phyloP scores from a whole-genome alignment of 2,888 invertebrate species.

The Cistogaster globosa region DNA sequence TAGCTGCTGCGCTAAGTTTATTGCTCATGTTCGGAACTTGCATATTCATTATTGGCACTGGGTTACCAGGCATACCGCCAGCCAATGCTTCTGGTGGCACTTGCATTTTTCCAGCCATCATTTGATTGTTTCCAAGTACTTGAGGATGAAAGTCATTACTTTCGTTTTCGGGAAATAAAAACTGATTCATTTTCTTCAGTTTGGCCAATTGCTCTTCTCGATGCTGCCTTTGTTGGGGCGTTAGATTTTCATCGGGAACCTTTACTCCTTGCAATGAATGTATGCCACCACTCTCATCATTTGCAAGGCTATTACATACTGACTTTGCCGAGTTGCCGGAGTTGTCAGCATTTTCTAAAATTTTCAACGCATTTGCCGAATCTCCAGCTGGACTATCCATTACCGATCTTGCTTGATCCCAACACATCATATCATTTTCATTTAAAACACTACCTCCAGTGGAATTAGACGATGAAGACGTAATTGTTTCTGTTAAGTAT shows the following conservation, averaged over 20 bases:
- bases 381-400: slow-evolving; percentile 73
- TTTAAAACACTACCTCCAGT: slow-evolving; percentile 58
- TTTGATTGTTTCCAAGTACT: slow-evolving; percentile 58
- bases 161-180: slow-evolving; percentile 92
- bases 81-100: slow-evolving; percentile 42
- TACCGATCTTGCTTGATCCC: slow-evolving; percentile 83
- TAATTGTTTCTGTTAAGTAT: slow-evolving; percentile 46
- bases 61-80: slow-evolving; percentile 48
- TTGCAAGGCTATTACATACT: slow-evolving; percentile 68
- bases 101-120: slow-evolving; percentile 69
- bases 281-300: slow-evolving; percentile 78
- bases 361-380: slow-evolving; percentile 68
- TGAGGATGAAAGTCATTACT: slow-evolving; percentile 68
- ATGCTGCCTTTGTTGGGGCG: slow-evolving; percentile 97
- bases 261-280: slow-evolving; percentile 90
- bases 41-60: slow-evolving; percentile 64
- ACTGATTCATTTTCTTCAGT: slow-evolving; percentile 94
- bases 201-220: slow-evolving; percentile 96
- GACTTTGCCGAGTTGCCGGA: slow-evolving; percentile 66
- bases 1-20: slow-evolving; percentile 70
- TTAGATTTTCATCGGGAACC: slow-evolving; percentile 97
- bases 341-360: slow-evolving; percentile 54
- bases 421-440: slow-evolving; percentile 84
- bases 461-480: slow-evolving; percentile 41
- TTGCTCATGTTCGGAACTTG: slow-evolving; percentile 61